These are phyloP conservation scores for Sphenopsis melanotis DNA, from an alignment of 2,797 vertebrate genomes.

Conservation along the genomic window DNA sequence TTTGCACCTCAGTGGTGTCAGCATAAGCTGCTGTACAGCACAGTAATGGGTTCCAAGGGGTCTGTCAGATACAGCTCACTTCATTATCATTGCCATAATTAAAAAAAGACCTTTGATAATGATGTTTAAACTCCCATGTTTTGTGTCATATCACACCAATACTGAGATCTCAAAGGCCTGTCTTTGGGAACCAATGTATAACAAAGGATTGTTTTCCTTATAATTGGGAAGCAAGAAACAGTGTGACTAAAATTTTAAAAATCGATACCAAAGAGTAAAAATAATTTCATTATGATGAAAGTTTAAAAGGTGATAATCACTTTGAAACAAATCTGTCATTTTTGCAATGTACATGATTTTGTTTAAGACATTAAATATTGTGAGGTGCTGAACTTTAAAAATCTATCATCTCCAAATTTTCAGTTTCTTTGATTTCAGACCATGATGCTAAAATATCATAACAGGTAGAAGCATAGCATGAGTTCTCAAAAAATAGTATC, in stretches of 20 bases:
- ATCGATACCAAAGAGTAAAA: background rate
- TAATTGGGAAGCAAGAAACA: background rate
- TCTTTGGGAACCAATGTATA: background rate
- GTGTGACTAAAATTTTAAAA: background rate
- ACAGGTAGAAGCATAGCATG: background rate
- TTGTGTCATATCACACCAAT: background rate
- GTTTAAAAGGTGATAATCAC: background rate
- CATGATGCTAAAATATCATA: background rate
- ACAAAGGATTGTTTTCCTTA: background rate
- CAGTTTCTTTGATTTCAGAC: background rate
- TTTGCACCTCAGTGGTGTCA: background rate
- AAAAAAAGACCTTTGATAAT: background rate
- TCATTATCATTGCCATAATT: background rate
- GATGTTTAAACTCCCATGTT: background rate
- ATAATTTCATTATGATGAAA: background rate
- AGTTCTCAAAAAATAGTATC: background rate
- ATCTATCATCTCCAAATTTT: background rate
- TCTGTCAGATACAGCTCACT: background rate
- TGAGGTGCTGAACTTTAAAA: background rate
- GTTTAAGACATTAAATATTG: background rate
- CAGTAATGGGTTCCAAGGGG: background rate
- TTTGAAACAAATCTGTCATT: background rate
- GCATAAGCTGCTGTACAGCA: background rate
- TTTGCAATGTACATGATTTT: background rate
- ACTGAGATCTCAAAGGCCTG: background rate